Evolutionary conservation across 2,113 vertebrate species (phyloP), one percentile per base, ranked within the genome.

Genomic region (Rhabdornis inornatus): DNA sequence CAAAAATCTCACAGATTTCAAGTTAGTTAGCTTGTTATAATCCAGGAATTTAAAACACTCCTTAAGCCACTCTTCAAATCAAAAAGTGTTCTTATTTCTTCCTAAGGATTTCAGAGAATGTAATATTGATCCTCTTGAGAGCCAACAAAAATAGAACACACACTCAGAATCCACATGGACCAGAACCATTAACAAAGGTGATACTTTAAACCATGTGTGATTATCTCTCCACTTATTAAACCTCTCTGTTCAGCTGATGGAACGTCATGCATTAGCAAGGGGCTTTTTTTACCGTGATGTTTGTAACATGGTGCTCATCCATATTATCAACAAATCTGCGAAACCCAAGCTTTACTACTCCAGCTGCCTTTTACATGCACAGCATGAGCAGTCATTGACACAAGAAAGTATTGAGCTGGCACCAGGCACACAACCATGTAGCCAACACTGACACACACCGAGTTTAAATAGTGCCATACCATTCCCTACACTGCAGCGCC

Each of bases 381-480:
- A 77, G 65, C 50, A 59, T 66, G n/a, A 94, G 53, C 49, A 69
- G 69, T 49, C 66, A 57, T 65, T 69, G 90, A 75, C 72, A 86
- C 3, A 49, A 86, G 71, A 86, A 93, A 78, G 59, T 23, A 90
- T 23, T 53, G 87, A 82, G 87, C 55, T 84, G 94, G 88, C 92
- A 89, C 65, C 35, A 78, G 94, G 83, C 63, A 66, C 64, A 84
- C 35, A 66, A 79, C 76, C 87, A 18, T 24, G 14, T 3, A 28
- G 72, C 96, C 93, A 95, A 33, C 72, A 4, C 75, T 93, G 63
- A 84, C 94, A 81, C 66, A 95, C 79, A 81, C n/a, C 2, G 25
- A 52, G 92, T 96, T 97, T 87, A 74, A 94, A 89, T 92, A 94
- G 88, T 40, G 63, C 89, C 39, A 70, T 92, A 89, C 94, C 84